phyloP scores from a whole-genome alignment of 2,888 invertebrate species.

The Ormyrus pomaceus region DNA sequence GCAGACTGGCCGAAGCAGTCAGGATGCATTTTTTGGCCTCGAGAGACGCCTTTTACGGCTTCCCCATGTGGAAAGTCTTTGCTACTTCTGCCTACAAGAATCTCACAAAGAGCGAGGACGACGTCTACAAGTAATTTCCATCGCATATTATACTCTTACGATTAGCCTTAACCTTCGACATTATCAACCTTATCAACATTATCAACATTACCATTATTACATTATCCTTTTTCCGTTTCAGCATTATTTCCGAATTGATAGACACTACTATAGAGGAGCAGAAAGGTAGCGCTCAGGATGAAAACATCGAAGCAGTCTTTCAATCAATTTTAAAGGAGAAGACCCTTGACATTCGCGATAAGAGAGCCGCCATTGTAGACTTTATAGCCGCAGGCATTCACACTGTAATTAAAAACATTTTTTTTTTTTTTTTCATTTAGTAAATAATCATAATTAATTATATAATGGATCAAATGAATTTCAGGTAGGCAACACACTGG shows the following conservation, averaged over 20 bases:
- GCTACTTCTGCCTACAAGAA: slow-evolving; percentile 84
- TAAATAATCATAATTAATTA: neutral
- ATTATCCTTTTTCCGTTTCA: slow-evolving; percentile 67
- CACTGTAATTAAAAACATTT: slow-evolving; percentile 78
- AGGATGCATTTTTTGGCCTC: slow-evolving; percentile 87
- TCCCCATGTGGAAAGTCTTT: slow-evolving; percentile 89
- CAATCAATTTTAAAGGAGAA: slow-evolving; percentile 85
- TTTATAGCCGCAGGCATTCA: slow-evolving; percentile 92
- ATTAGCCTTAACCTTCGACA: neutral
- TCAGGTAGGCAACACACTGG: slow-evolving; percentile 87
- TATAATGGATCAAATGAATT: slow-evolving; percentile 44
- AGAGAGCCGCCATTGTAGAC: slow-evolving; percentile 90
- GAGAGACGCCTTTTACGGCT: slow-evolving; percentile 88
- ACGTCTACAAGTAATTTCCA: slow-evolving; percentile 83
- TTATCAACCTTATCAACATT: too few species aligned
- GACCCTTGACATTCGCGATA: slow-evolving; percentile 86
- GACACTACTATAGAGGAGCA: slow-evolving; percentile 81
- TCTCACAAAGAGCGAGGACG: slow-evolving; percentile 85
- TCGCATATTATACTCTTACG: neutral
- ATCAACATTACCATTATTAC: too few species aligned
- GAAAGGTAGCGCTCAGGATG: slow-evolving; percentile 78
- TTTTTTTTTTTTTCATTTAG: too few species aligned
- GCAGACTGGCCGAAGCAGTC: slow-evolving; percentile 84
- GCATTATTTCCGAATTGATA: slow-evolving; percentile 87
- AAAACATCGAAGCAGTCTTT: slow-evolving; percentile 84